Percentiles rank a stretch among this genome's conserved stretches.
Conservation (phyloP, 2,113 vertebrate genomes). For the Papio anubis region DNA sequence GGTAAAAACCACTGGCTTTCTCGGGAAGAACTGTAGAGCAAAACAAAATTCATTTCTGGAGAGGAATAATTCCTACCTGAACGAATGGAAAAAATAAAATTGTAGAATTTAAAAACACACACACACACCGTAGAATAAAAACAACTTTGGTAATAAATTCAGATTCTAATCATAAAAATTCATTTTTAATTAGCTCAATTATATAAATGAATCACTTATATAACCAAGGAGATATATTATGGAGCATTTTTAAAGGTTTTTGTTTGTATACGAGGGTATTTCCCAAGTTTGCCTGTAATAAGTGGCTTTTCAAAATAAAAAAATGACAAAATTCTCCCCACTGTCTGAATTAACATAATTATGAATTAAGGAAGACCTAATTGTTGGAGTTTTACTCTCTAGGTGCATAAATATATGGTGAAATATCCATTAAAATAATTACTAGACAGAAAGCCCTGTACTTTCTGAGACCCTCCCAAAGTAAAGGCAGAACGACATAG, state of each 20-base stretch:
- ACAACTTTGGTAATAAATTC: background rate
- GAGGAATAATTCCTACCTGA: background rate
- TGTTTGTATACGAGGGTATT: background rate
- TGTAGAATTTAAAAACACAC: background rate
- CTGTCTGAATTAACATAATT: background rate
- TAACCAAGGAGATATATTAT: background rate
- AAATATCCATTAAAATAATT: background rate
- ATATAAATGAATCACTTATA: background rate
- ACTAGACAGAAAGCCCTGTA: background rate
- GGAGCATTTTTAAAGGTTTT: background rate
- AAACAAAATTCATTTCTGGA: conserved; percentile 6
- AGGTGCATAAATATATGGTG: background rate
- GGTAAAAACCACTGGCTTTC: conserved; percentile 9
- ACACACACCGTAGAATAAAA: conserved; percentile 3
- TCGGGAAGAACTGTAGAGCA: background rate
- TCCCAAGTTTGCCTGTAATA: background rate
- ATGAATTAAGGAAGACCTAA: background rate
- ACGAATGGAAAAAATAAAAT: background rate
- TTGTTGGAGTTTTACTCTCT: background rate
- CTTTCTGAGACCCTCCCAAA: background rate
- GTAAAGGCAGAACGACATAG: background rate
- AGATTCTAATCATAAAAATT: background rate
- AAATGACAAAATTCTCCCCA: background rate
- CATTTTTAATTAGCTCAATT: conserved; percentile 32
- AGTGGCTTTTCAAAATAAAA: conserved; percentile 15